These are phyloP conservation scores for Synergus gifuensis DNA, from an alignment of 2,888 invertebrate genomes.

Conservation along the genomic window DNA sequence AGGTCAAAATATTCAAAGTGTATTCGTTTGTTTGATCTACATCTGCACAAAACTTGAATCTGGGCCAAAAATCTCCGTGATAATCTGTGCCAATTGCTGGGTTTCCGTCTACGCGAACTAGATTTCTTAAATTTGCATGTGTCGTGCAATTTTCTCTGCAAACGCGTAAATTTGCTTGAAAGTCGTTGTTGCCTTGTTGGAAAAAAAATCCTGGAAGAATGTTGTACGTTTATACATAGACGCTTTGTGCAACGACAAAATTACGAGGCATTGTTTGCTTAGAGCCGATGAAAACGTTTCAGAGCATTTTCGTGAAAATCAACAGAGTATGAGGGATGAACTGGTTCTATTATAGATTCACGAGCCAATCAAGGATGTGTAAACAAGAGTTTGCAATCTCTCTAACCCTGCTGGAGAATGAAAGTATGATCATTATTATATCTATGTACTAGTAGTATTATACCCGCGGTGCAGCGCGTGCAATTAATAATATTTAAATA, in stretches of 20 bases:
- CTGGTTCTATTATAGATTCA: conserved; percentile 51
- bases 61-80: conserved; percentile 17
- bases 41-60: conserved; percentile 4
- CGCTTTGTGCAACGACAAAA: conserved; percentile 13
- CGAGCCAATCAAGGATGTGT: conserved; percentile 52
- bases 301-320: neutral
- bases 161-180: neutral
- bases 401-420: neutral
- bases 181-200: neutral
- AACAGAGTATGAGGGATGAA: neutral
- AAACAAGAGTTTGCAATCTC: conserved; percentile 38
- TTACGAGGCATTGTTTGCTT: neutral
- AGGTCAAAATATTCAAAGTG: conserved; percentile 30
- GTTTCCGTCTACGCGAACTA: neutral
- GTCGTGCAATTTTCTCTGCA: neutral
- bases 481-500: too few species aligned
- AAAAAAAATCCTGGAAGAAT: neutral
- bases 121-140: neutral
- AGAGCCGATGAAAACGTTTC: conserved; percentile 9
- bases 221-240: neutral
- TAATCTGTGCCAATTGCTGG: conserved; percentile 35
- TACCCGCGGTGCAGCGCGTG: too few species aligned
- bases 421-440: neutral
- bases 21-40: conserved; percentile 14
- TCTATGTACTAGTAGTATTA: too few species aligned